Evolutionary conservation across 2,113 vertebrate species (phyloP).

Genomic region (Nanorana parkeri): DNA sequence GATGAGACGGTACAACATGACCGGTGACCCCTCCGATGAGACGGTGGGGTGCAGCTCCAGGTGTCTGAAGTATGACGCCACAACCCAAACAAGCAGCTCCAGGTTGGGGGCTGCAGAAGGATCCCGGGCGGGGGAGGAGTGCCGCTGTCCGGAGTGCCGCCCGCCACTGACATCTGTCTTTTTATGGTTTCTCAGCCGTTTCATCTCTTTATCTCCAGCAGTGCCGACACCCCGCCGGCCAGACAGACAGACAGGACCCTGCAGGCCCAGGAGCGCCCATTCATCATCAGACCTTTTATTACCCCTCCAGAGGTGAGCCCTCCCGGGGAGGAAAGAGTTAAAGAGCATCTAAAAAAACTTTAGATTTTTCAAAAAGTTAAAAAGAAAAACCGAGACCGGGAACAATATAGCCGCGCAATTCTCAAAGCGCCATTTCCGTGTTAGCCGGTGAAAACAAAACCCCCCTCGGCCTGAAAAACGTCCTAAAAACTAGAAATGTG

Average conservation of each 20-base stretch:
- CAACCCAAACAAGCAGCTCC: slow-evolving; percentile 16
- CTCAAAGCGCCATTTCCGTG: too few relatives aligned
- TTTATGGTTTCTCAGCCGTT: slow-evolving; percentile 35
- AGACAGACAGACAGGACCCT: slow-evolving; percentile 25
- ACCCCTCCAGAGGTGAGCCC: too few relatives aligned
- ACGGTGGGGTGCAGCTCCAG: neutral
- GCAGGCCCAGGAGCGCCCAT: neutral
- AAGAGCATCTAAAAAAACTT: too few relatives aligned
- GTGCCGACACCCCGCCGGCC: neutral
- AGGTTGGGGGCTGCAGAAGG: slow-evolving; percentile 21
- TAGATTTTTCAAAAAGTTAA: too few relatives aligned
- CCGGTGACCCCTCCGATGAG: too few relatives aligned
- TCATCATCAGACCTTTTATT: neutral
- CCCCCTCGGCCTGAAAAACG: too few relatives aligned
- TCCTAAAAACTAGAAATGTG: too few relatives aligned
- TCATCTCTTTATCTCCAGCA: slow-evolving; percentile 47
- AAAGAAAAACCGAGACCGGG: too few relatives aligned
- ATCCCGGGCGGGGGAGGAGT: neutral
- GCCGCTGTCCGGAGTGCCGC: neutral
- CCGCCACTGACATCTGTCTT: slow-evolving; percentile 33
- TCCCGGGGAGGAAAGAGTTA: neutral
- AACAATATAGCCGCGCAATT: too few relatives aligned
- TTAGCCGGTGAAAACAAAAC: too few relatives aligned
- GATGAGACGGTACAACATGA: too few relatives aligned
- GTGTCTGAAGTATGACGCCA: neutral